Percentiles rank a stretch among this genome's conserved stretches.
Conservation (phyloP, 1,140 invertebrate genomes). For the Drosophila santomea region DNA sequence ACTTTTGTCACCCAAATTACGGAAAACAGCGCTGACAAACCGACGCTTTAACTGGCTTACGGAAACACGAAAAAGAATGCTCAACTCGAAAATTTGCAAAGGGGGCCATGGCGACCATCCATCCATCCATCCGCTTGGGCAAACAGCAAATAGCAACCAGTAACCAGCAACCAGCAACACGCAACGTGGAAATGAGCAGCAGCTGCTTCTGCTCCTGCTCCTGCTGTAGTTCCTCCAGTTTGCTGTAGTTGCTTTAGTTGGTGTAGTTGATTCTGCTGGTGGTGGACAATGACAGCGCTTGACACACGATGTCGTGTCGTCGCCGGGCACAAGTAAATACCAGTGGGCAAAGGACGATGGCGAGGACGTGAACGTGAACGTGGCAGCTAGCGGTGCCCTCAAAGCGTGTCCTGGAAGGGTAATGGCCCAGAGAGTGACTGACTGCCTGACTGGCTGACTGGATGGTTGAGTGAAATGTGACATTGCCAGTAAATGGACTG, state of each 20-base stretch:
- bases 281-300: slow-evolving; percentile 56
- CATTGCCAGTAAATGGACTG: slow-evolving; percentile 42
- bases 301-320: slow-evolving; percentile 59
- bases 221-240: slow-evolving; percentile 6
- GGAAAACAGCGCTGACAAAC: slow-evolving; percentile 2
- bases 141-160: slow-evolving; percentile 26
- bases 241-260: slow-evolving; percentile 14
- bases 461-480: slow-evolving; percentile 38
- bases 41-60: slow-evolving; percentile 45
- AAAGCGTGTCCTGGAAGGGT: slow-evolving; percentile 50
- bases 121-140: slow-evolving; percentile 21
- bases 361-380: background rate
- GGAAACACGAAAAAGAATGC: slow-evolving; percentile 35
- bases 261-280: slow-evolving; percentile 15
- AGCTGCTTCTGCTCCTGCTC: slow-evolving; percentile 20
- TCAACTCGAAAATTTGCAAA: slow-evolving; percentile 42
- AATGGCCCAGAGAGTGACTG: slow-evolving; percentile 36
- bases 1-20: slow-evolving; percentile 16
- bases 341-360: slow-evolving; percentile 17
- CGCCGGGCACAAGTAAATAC: slow-evolving; percentile 51
- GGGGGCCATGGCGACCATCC: slow-evolving; percentile 28
- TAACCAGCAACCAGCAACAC: slow-evolving; percentile 18
- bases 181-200: slow-evolving; percentile 63
- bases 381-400: slow-evolving; percentile 33
- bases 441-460: background rate